Percentiles rank a stretch among this genome's conserved stretches.
phyloP scores from a whole-genome alignment of 2,888 invertebrate genomes.

The Balanococcus diminutus region DNA sequence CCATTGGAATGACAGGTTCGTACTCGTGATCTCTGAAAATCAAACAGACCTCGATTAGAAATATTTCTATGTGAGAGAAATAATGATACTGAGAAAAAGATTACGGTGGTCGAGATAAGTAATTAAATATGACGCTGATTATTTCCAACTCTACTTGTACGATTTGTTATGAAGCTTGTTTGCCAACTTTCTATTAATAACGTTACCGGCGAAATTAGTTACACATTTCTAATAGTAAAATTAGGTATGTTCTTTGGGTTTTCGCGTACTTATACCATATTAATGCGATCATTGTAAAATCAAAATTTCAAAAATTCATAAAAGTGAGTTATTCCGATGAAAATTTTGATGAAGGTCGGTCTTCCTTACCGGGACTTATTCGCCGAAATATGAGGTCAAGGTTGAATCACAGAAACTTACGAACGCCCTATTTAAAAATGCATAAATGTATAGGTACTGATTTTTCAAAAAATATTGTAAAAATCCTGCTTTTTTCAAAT shows the following conservation, averaged over 20 bases:
- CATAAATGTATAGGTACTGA: too few species aligned
- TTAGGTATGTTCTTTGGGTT: neutral
- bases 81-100: neutral
- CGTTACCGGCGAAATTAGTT: neutral
- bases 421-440: too few species aligned
- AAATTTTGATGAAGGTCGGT: too few species aligned
- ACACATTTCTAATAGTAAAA: neutral
- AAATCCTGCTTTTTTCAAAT: too few species aligned
- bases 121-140: neutral
- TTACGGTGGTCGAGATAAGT: slow-evolving; percentile 6
- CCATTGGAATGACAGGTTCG: slow-evolving; percentile 82
- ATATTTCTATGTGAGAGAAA: neutral
- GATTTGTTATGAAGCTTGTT: neutral
- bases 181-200: slow-evolving; percentile 29
- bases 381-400: too few species aligned
- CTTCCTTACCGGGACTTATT: too few species aligned
- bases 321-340: too few species aligned
- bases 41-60: neutral
- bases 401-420: too few species aligned
- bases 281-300: too few species aligned
- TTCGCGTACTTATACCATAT: neutral
- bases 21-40: slow-evolving; percentile 90
- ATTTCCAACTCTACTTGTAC: neutral
- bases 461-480: too few species aligned
- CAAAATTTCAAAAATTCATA: too few species aligned